A percentile compares a stretch with the other conserved stretches of the same genome.
phyloP scores from a whole-genome alignment of 2,113 vertebrate species.

The Cyanoliseus patagonus region DNA sequence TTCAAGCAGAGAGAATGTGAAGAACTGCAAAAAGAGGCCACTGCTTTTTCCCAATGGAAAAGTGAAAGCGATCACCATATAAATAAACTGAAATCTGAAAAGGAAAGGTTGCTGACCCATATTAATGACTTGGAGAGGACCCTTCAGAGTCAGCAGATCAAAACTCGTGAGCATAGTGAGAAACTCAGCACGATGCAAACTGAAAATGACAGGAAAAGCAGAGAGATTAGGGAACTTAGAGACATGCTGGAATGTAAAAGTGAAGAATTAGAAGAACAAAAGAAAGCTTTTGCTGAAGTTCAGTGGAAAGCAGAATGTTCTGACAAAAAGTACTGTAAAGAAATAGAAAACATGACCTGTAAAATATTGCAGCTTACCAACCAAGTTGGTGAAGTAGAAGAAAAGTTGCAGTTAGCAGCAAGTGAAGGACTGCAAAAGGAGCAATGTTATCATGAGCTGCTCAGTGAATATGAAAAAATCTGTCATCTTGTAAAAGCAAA shows the following conservation, averaged over 20 bases:
- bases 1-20: constrained; percentile 77
- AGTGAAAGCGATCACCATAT: constrained; percentile 78
- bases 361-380: constrained; percentile 77
- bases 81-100: constrained; percentile 75
- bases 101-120: constrained; percentile 73
- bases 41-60: constrained; percentile 81
- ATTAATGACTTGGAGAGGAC: constrained; percentile 77
- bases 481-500: constrained; percentile 67
- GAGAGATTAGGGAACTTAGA: constrained; percentile 78
- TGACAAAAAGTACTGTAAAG: constrained; percentile 81
- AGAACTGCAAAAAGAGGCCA: constrained; percentile 74
- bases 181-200: constrained; percentile 71
- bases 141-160: constrained; percentile 65
- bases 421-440: constrained; percentile 74
- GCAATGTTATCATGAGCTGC: constrained; percentile 69
- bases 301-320: constrained; percentile 68
- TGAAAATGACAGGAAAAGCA: constrained; percentile 73
- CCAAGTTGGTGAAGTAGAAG: constrained; percentile 75
- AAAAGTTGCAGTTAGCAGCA: constrained; percentile 70
- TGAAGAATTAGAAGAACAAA: constrained; percentile 78
- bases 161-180: constrained; percentile 63
- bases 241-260: constrained; percentile 76
- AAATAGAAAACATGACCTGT: constrained; percentile 79
- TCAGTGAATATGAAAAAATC: constrained; percentile 72
- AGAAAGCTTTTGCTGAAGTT: constrained; percentile 74